phyloP scores from a whole-genome alignment of 2,888 invertebrate genomes.

The Scotopteryx bipunctaria region DNA sequence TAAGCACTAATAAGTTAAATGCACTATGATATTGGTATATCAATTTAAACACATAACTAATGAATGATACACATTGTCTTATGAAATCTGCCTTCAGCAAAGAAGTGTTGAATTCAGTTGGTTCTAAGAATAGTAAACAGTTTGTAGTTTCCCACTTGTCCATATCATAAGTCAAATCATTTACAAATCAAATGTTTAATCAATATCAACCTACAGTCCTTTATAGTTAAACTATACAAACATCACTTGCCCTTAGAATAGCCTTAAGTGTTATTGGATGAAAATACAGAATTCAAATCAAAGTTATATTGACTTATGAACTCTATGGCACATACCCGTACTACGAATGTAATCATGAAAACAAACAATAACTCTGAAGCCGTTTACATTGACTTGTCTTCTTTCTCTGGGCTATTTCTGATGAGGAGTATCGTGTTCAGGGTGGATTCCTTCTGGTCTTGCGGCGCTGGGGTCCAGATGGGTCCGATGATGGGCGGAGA shows the following conservation, averaged over 20 bases:
- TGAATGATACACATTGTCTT: no score
- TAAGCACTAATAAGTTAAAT: neutral
- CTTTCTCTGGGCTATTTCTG: constrained; percentile 52
- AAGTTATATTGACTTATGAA: constrained; percentile 28
- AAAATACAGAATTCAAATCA: constrained; percentile 25
- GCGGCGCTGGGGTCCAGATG: constrained; percentile 68
- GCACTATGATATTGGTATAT: neutral
- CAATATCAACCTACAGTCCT: constrained; percentile 14
- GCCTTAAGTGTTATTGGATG: constrained; percentile 19
- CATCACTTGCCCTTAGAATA: constrained; percentile 19
- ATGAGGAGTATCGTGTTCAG: constrained; percentile 64
- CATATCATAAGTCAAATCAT: constrained; percentile 5
- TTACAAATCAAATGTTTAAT: constrained; percentile 23
- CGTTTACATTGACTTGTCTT: constrained; percentile 49
- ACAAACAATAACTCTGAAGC: constrained; percentile 37
- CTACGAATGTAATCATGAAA: constrained; percentile 26
- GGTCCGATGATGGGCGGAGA: constrained; percentile 77
- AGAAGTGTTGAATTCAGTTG: no score
- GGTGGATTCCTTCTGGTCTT: constrained; percentile 58
- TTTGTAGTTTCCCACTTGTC: neutral
- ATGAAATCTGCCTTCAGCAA: no score
- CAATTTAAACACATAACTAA: neutral
- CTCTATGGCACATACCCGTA: constrained; percentile 38
- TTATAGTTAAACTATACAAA: constrained; percentile 27
- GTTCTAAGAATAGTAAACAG: neutral